A percentile compares a stretch with the other conserved stretches of the same genome.
phyloP scores from a whole-genome alignment of 2,113 vertebrate genomes.

The Gnathonemus longibarbis region DNA sequence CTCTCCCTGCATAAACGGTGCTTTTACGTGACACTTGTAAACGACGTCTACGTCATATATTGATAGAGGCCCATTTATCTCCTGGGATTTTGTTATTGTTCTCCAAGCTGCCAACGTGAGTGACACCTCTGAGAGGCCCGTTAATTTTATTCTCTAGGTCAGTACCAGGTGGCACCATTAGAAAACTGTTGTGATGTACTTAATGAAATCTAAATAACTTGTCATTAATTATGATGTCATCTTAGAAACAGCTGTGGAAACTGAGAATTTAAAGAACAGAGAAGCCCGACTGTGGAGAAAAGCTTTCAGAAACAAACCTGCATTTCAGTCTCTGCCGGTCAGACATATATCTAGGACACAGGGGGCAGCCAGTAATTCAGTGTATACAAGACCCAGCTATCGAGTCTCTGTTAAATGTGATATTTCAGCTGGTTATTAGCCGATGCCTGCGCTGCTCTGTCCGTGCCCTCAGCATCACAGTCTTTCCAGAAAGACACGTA shows the following conservation, averaged over 20 bases:
- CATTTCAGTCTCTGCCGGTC: background rate
- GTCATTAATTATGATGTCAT: background rate
- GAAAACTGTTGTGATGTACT: background rate
- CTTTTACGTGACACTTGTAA: background rate
- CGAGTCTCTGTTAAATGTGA: background rate
- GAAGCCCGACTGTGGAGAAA: background rate
- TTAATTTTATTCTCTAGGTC: background rate
- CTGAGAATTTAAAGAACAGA: background rate
- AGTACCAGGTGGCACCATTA: background rate
- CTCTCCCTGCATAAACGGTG: background rate
- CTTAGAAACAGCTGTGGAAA: background rate
- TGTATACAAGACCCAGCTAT: background rate
- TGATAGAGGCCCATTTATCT: background rate
- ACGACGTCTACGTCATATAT: background rate
- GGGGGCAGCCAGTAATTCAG: background rate
- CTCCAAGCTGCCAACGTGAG: background rate
- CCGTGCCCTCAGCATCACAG: background rate
- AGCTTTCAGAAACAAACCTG: background rate
- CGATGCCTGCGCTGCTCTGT: background rate
- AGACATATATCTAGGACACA: background rate
- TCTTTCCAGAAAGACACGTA: background rate
- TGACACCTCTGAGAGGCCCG: background rate
- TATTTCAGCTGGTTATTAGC: background rate
- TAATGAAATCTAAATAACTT: conserved; percentile 5
- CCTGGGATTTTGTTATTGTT: background rate